phyloP scores from a whole-genome alignment of 2,113 vertebrate species.

The Heterotis niloticus region DNA sequence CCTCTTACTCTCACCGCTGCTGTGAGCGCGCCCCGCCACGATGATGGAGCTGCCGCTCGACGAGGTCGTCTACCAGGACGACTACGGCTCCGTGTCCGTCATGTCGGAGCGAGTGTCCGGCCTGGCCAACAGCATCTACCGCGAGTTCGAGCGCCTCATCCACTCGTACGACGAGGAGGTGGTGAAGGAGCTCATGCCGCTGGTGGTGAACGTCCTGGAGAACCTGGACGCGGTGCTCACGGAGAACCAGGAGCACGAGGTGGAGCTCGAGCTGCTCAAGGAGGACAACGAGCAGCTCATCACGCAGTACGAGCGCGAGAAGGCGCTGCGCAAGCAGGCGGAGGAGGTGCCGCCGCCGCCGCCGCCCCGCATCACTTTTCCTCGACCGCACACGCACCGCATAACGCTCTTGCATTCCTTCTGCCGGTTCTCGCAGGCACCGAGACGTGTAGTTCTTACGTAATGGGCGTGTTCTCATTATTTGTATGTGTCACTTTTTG shows the following conservation, averaged over 20 bases:
- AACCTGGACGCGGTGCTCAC: slow-evolving; percentile 91
- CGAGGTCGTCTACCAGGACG: slow-evolving; percentile 93
- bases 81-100: slow-evolving; percentile 90
- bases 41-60: slow-evolving; percentile 95
- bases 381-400: not conserved
- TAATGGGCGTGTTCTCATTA: no score
- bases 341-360: slow-evolving; percentile 74
- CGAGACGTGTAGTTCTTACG: no score
- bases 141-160: slow-evolving; percentile 95
- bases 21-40: slow-evolving; percentile 47
- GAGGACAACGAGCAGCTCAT: slow-evolving; percentile 95
- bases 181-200: slow-evolving; percentile 95
- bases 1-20: not conserved
- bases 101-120: slow-evolving; percentile 98
- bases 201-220: slow-evolving; percentile 93
- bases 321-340: slow-evolving; percentile 83
- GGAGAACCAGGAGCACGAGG: slow-evolving; percentile 95
- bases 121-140: slow-evolving; percentile 92
- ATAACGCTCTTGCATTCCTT: no score
- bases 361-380: not conserved
- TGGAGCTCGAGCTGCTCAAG: slow-evolving; percentile 87
- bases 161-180: slow-evolving; percentile 94
- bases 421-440: no score
- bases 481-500: not conserved
- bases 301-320: slow-evolving; percentile 90